Evolutionary conservation across 2,888 invertebrate species (phyloP).

Genomic region (Drosophila setosimentum): DNA sequence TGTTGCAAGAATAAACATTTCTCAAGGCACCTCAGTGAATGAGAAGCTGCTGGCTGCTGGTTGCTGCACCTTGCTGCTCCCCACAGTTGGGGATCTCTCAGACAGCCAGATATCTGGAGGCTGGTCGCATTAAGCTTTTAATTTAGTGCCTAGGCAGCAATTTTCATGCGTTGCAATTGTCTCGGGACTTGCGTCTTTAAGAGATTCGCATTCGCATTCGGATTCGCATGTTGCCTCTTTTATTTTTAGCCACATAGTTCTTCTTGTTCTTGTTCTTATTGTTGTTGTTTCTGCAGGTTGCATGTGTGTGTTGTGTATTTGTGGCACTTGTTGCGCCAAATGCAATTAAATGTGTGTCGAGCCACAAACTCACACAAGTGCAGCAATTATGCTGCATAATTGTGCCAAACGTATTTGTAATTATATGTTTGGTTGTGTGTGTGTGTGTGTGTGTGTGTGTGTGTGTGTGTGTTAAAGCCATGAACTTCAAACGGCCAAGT

Average conservation of each 20-base stretch:
- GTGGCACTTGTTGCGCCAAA: conserved; percentile 72
- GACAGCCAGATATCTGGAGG: conserved; percentile 8
- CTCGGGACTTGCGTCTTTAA: conserved; percentile 15
- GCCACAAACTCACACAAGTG: not conserved
- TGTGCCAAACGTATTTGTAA: conserved; percentile 82
- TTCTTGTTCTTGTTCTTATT: not conserved
- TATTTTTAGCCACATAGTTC: conserved; percentile 13
- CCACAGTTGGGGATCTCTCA: conserved; percentile 3
- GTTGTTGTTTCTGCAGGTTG: conserved; percentile 18
- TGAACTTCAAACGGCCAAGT: conserved; percentile 66
- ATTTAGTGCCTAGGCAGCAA: conserved; percentile 65
- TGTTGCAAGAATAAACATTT: conserved; percentile 60
- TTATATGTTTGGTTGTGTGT: conserved; percentile 45
- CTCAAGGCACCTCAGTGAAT: conserved; percentile 53
- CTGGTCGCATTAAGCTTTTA: conserved; percentile 72
- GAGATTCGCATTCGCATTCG: conserved; percentile 39
- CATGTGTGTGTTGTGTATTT: conserved; percentile 5
- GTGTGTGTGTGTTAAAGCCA: conserved; percentile 44
- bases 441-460: conserved; percentile 38
- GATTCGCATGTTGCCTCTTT: conserved; percentile 56
- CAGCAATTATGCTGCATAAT: conserved; percentile 75
- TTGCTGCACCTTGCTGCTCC: not conserved
- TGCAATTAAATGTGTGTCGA: conserved; percentile 79
- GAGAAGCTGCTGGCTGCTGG: conserved; percentile 11
- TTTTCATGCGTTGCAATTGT: conserved; percentile 66